phyloP scores from a whole-genome alignment of 2,888 invertebrate genomes.

The Lepidocyrtoides sp. region DNA sequence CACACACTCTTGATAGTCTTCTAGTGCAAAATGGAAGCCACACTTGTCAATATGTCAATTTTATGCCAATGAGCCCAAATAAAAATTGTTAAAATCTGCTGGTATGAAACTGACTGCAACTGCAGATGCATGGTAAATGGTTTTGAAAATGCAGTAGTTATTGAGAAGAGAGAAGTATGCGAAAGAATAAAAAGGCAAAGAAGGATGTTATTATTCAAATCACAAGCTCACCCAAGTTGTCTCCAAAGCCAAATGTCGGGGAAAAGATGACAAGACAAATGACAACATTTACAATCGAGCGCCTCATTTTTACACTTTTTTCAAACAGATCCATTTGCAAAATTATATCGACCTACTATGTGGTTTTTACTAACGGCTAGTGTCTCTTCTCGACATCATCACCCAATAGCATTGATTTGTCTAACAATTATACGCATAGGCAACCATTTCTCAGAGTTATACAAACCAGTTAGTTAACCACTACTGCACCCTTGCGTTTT shows the following conservation, averaged over 20 bases:
- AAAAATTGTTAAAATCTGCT: too few relatives aligned
- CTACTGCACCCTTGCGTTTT: too few relatives aligned
- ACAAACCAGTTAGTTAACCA: too few relatives aligned
- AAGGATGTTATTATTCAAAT: constrained; percentile 60
- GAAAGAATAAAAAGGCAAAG: not conserved
- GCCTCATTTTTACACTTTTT: constrained; percentile 38
- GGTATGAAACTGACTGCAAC: too few relatives aligned
- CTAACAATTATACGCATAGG: too few relatives aligned
- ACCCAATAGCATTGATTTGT: constrained; percentile 17
- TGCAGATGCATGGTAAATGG: not conserved
- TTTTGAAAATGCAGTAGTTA: not conserved
- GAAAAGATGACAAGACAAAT: constrained; percentile 68
- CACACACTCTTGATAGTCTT: too few relatives aligned
- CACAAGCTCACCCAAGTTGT: constrained; percentile 81
- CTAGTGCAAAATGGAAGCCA: too few relatives aligned
- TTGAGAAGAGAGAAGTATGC: not conserved
- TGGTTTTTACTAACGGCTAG: constrained; percentile 31
- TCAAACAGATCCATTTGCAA: not conserved
- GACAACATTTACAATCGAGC: constrained; percentile 12
- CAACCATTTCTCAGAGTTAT: too few relatives aligned
- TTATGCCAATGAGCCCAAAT: too few relatives aligned
- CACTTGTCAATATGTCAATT: too few relatives aligned
- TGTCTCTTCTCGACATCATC: constrained; percentile 10
- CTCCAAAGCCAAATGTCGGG: constrained; percentile 75
- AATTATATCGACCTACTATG: not conserved